phyloP scores from a whole-genome alignment of 2,888 invertebrate genomes.

The Drosophila limbata region DNA sequence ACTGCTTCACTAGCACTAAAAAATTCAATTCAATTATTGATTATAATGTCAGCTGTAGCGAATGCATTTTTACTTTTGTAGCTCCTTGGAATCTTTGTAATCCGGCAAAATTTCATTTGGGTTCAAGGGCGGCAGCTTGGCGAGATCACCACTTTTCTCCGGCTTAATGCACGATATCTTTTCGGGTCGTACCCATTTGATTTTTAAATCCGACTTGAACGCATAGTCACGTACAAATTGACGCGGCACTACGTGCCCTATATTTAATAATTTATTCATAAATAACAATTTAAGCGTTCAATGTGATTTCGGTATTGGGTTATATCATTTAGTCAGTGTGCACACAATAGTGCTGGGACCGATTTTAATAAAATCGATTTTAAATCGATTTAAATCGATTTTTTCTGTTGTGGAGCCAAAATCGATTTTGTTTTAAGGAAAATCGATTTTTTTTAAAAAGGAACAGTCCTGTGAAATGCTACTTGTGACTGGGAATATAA shows the following conservation, averaged over 20 bases:
- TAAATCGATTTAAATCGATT: too few species aligned
- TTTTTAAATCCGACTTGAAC: conserved; percentile 90
- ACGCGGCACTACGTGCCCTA: conserved; percentile 56
- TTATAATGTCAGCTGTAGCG: neutral
- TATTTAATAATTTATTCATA: conserved; percentile 73
- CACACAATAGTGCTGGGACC: too few species aligned
- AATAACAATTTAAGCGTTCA: conserved; percentile 31
- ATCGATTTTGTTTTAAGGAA: too few species aligned
- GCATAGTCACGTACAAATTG: conserved; percentile 84
- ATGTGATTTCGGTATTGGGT: conserved; percentile 26
- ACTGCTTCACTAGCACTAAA: conserved; percentile 90
- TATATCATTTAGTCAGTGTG: conserved; percentile 68
- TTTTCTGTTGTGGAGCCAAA: too few species aligned
- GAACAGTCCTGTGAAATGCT: too few species aligned
- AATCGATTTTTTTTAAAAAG: too few species aligned
- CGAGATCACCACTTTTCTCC: conserved; percentile 90
- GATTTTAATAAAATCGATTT: too few species aligned
- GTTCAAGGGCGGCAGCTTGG: conserved; percentile 87
- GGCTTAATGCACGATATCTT: conserved; percentile 89
- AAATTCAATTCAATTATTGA: neutral
- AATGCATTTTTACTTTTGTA: conserved; percentile 87
- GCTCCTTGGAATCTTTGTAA: conserved; percentile 88
- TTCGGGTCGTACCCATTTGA: conserved; percentile 92
- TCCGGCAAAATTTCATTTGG: conserved; percentile 86
- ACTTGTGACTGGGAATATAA: too few species aligned